Percentiles rank a stretch among this genome's conserved stretches.
phyloP scores from a whole-genome alignment of 2,888 invertebrate genomes.

The Thecophora atra region DNA sequence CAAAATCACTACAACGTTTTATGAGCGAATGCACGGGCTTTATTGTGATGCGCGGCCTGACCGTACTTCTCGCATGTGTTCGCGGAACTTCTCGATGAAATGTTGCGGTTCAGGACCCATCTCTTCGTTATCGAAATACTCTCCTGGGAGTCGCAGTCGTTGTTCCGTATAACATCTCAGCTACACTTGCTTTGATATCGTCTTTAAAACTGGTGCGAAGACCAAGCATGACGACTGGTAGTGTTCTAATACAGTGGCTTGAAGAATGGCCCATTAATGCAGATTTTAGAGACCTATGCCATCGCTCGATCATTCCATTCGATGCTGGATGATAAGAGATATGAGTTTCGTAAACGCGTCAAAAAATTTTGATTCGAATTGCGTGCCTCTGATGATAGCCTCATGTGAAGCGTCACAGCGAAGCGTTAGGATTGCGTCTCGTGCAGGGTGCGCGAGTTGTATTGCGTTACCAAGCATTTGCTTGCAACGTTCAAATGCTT shows the following conservation, averaged over 20 bases:
- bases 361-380: conserved; percentile 59
- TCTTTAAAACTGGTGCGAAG: conserved; percentile 38
- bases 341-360: conserved; percentile 44
- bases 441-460: no score
- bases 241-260: conserved; percentile 28
- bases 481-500: no score
- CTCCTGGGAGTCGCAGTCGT: background rate
- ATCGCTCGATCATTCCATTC: conserved; percentile 36
- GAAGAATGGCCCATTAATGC: conserved; percentile 29
- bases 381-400: conserved; percentile 58
- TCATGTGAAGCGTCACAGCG: conserved; percentile 38
- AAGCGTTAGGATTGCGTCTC: no score
- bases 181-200: conserved; percentile 35
- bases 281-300: conserved; percentile 36
- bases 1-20: conserved; percentile 37
- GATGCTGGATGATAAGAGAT: conserved; percentile 36
- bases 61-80: background rate
- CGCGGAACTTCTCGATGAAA: conserved; percentile 8
- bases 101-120: no score
- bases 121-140: conserved; percentile 1
- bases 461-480: no score
- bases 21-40: conserved; percentile 33
- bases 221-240: conserved; percentile 38
- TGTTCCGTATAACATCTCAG: conserved; percentile 19
- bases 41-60: conserved; percentile 30